Base-by-base conservation (phyloP, 2,888 invertebrate species). In the Archips xylosteana region DNA sequence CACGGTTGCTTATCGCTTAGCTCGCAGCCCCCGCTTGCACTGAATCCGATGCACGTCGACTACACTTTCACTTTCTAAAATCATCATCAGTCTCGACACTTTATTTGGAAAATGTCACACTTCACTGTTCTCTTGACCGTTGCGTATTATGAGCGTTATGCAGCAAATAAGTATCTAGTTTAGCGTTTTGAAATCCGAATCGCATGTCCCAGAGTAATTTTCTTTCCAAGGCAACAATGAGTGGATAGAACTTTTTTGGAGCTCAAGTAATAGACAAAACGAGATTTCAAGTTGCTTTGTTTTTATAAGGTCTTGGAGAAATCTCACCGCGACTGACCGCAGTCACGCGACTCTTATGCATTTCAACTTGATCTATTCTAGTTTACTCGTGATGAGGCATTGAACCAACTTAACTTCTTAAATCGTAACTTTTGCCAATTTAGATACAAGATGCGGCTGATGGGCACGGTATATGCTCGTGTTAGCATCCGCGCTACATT, bases 201-300 rank as follows among this genome's bases (percentile, higher is more conserved):
- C 81, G 91, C 90, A 88, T 91, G 89, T 86, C 83, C 79, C 78
- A 74, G 79, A 75, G 78, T 77, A 79, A 84, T 89, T 90, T 89
- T 88, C 85, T 83, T 76, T 75, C 81, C 79, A 84, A 79, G 85
- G 83, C 80, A 82, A 82, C 85, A 82, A 84, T 85, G 85, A 86
- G 83, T 82, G 71, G 79, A 85, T 57, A 84, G 82, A 81, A 87
- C 80, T 78, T 83, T 87, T 88, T 87, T 81, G 83, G 79, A 84
- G 82, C 84, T 87, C 85, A 45, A 57, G 63, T 72, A 73, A 68
- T 54, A 54, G 54, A 54, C 15, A 23, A 54, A 45, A 69, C 80
- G 87, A 88, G 83, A 90, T 92, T 91, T 89, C 85, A 88, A 89
- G 87, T 85, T 87, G 89, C 89, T 86, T 87, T 82, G 84, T 89